Base-by-base conservation (phyloP, 2,888 invertebrate genomes). In the Philonicus albiceps region DNA sequence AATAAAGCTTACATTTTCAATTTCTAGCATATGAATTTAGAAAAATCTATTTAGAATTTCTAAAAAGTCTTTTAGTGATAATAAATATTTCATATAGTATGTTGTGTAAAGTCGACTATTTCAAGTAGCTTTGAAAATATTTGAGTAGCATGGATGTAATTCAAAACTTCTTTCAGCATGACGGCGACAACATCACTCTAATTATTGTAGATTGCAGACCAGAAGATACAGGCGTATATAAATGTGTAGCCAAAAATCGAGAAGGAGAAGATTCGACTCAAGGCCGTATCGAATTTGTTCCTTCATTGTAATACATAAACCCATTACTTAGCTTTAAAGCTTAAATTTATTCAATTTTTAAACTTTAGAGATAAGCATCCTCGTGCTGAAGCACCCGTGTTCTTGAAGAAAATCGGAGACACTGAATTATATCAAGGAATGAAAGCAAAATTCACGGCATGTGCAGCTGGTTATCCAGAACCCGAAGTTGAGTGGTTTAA, bases 391-490 rank as follows among this genome's bases (percentile, higher is more conserved):
- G 95, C 97, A 0, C 97, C 98, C 4, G 94, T 95, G 76, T 98
- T 98, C 94, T 93, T 98, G 90, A 98, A 98, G 93, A 96, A 95
- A 90, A 96, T 98, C 89, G 97, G 97, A 0, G 97, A 98, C 91
- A 96, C 96, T 64, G 97, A 98, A 91, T 94, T 97, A 85, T 96
- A 96, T 92, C 95, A 96, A 90, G 96, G 97, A 49, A 97, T 97
- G 96, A 95, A 96, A 73, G 97, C 96, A 86, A 97, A 97, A 93
- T 97, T 98, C 92, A 98, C 97, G n/a, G 98, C 98, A 86, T 98
- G 98, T 91, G 96, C 96, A 78, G 95, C 96, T 76, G 98, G 98
- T 87, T 94, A 94, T 86, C 98, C 98, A 0, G 97, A 97, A 86
- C 98, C 98, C 0, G 96, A 96, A 87, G 97, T 96, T 78, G 97